phyloP scores from a whole-genome alignment of 2,797 vertebrate genomes.

The Catharus ustulatus region DNA sequence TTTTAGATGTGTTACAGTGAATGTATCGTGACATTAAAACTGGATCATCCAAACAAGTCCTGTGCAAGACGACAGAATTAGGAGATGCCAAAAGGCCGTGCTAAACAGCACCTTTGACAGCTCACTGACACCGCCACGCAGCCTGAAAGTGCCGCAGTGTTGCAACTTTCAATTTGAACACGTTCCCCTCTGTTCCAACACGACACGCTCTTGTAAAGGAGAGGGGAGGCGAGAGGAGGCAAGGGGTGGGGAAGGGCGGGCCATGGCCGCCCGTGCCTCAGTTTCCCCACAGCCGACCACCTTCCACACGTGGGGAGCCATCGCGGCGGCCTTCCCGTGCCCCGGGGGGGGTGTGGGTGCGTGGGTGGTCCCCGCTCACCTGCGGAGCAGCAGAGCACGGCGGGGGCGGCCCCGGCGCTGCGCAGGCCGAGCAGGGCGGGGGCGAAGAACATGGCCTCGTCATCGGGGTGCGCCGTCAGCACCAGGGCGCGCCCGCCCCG shows the following conservation, averaged over 20 bases:
- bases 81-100: not conserved
- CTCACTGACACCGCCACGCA: rapidly evolving
- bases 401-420: constrained; percentile 72
- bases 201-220: not conserved
- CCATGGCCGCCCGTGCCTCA: not conserved
- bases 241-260: not conserved
- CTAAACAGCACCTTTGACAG: not conserved
- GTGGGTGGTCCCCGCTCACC: constrained; percentile 77
- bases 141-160: rapidly evolving
- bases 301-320: rapidly evolving
- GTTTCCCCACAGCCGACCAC: not conserved
- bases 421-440: constrained; percentile 84
- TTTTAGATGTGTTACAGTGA: not conserved
- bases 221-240: not conserved
- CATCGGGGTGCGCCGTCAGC: constrained; percentile 93
- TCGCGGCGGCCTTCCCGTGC: not conserved
- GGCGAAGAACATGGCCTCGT: constrained; percentile 96
- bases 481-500: constrained; percentile 51
- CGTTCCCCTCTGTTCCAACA: not conserved
- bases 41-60: not conserved
- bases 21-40: not conserved
- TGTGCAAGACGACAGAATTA: not conserved
- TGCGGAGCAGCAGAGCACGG: constrained; percentile 91
- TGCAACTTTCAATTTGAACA: rapidly evolving
- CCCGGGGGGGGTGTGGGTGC: not conserved